Evolutionary conservation across 2,113 vertebrate genomes (phyloP), one percentile per base, ranked within the genome.

Genomic region (Pterophyllum scalare): DNA sequence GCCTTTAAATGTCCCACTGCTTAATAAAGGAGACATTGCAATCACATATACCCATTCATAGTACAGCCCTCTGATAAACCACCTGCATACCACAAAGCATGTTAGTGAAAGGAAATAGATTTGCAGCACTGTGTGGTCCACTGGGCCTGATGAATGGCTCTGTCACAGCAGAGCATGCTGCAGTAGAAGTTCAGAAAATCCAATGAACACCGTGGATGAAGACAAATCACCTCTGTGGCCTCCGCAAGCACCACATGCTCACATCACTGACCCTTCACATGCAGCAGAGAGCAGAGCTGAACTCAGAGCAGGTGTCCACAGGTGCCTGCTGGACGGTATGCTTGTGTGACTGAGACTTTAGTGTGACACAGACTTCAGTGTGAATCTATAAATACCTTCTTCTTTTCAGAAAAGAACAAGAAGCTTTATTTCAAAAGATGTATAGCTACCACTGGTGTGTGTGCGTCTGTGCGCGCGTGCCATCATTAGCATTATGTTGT

Each of bases 361-460:
- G 82, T 28, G 61, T 62, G 58, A 43, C 28, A 46, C 43, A 6
- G 72, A 79, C 52, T 59, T 86, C 56, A 81, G 75, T 46, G 52
- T 83, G 65, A 88, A 90, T 77, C 31, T 58, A 74, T 70, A 64
- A 83, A 82, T 83, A 52, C 74, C 81, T 60, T 22, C 3, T 31
- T 60, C 74, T 80, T 79, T 81, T 76, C n/a, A 58, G 38, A 75
- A 24, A 38, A 64, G 75, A 84, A 81, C 7, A 15, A 80, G 80
- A 77, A 77, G 65, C 72, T 61, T 86, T 62, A 82, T 77, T 65
- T n/a, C 24, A 75, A 80, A 7, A 28, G 58, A 70, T 38, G 20
- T 15, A 17, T 54, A 60, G 38, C 38, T 17, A 8, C 28, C 54
- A 26, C 65, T 35, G 24, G 35, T 12, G 20, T 28, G 26, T 38